A percentile compares a stretch with the other conserved stretches of the same genome.
These are phyloP conservation scores for Apodemia hepburni DNA, from an alignment of 2,888 invertebrate species.

Conservation along the genomic window DNA sequence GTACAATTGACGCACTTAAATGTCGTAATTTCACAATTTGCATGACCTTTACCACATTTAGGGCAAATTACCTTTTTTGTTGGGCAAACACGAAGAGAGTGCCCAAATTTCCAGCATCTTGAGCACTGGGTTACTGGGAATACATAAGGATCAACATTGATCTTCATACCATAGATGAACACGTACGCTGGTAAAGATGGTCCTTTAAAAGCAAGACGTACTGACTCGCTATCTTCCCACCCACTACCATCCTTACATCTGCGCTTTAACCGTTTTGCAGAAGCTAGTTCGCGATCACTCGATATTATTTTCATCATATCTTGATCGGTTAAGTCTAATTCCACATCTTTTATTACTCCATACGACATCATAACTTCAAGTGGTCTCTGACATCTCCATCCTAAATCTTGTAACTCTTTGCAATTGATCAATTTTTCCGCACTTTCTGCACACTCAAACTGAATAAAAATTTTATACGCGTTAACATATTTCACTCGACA, in stretches of 20 bases:
- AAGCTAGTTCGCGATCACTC: neutral
- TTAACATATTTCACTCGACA: neutral
- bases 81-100: constrained; percentile 23
- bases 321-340: constrained; percentile 17
- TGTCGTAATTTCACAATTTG: constrained; percentile 3
- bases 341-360: constrained; percentile 20
- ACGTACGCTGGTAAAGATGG: constrained; percentile 17
- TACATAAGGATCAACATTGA: constrained; percentile 23
- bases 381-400: constrained; percentile 18
- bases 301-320: constrained; percentile 14
- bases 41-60: constrained; percentile 17
- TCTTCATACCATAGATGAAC: constrained; percentile 4
- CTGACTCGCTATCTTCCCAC: constrained; percentile 10
- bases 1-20: constrained; percentile 19
- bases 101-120: constrained; percentile 27
- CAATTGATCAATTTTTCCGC: neutral
- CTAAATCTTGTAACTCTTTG: constrained; percentile 11
- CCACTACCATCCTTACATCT: neutral
- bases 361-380: constrained; percentile 18
- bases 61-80: constrained; percentile 19
- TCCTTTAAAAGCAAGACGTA: constrained; percentile 13
- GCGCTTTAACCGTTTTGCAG: neutral
- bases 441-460: neutral
- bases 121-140: constrained; percentile 30
- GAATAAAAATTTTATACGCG: neutral